Base-by-base conservation (phyloP, 2,888 invertebrate genomes). In the Ochlodes sylvanus region DNA sequence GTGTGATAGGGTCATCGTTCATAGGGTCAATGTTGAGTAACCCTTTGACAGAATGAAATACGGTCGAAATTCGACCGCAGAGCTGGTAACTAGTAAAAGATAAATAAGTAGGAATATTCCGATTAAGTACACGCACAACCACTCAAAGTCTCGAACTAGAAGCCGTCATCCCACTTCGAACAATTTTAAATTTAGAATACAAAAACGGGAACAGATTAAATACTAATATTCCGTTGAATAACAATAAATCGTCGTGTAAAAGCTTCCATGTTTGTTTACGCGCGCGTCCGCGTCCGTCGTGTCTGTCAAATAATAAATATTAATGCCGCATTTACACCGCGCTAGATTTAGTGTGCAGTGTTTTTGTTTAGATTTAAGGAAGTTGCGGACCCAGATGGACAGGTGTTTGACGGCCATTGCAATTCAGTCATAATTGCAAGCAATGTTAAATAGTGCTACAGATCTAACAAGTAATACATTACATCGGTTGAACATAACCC, bases 211-310 rank as follows among this genome's bases (percentile, higher is more conserved):
- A 15, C 69, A 64, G 70, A 62, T 65, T 71, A 72, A 71, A 72
- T 69, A 71, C 71, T 68, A 69, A 69, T 72, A 68, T 70, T 71
- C 69, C 60, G 69, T 50, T 70, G 60, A 70, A 71, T 73, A 73
- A 68, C 67, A 71, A 71, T 72, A 68, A 71, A 71, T 71, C 69
- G 67, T 47, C 12, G 61, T 54, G 34, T 68, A 62, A 62, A 68
- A 68, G 67, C 67, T 68, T 38, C 67, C 61, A 68, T 68, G 75
- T 76, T 74, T 84, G 83, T 85, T 84, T 86, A 85, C 79, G 73
- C 69, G 72, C 72, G 66, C 76, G 80, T 82, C 81, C 81, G 75
- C 75, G 73, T 75, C 75, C 74, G 77, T 77, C 78, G 52, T 70
- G 73, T 76, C 71, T 75, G 79, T 82, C 80, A 81, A 73, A 69